A percentile compares a stretch with the other conserved stretches of the same genome.
Conservation (phyloP, 2,797 vertebrate species). For the Sebastes baramenuke region DNA sequence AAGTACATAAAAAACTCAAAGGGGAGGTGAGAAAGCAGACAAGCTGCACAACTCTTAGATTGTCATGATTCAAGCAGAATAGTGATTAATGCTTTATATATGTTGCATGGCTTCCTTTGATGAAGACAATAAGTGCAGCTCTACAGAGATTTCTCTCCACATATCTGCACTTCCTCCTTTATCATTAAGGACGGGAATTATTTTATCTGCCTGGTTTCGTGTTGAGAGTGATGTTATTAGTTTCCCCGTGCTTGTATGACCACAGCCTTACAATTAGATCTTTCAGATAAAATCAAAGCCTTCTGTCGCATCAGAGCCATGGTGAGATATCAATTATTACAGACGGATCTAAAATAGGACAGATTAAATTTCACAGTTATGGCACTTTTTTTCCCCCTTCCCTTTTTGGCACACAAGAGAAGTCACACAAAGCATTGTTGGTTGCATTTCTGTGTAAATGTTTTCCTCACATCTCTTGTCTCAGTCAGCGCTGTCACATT, state of each 20-base stretch:
- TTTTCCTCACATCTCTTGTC: constrained; percentile 39
- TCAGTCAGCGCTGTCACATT: constrained; percentile 34
- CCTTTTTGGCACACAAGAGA: constrained; percentile 10
- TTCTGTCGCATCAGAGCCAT: constrained; percentile 43
- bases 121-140: constrained; percentile 19
- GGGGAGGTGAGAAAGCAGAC: not conserved
- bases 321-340: constrained; percentile 64
- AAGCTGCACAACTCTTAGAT: not conserved
- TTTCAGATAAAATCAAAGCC: constrained; percentile 64
- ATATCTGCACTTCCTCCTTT: constrained; percentile 8
- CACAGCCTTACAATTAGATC: constrained; percentile 64
- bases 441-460: constrained; percentile 24
- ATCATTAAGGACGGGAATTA: constrained; percentile 34
- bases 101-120: constrained; percentile 20
- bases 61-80: constrained; percentile 1
- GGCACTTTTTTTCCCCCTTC: constrained; percentile 1
- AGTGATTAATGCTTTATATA: constrained; percentile 5
- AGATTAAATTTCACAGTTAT: constrained; percentile 64
- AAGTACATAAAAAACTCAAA: not conserved
- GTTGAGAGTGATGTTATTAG: constrained; percentile 58
- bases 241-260: constrained; percentile 50
- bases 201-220: constrained; percentile 43
- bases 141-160: not conserved
- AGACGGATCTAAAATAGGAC: constrained; percentile 60
- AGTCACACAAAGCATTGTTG: constrained; percentile 26